Conservation (phyloP, 2,113 vertebrate species). For the Etheostoma cragini region DNA sequence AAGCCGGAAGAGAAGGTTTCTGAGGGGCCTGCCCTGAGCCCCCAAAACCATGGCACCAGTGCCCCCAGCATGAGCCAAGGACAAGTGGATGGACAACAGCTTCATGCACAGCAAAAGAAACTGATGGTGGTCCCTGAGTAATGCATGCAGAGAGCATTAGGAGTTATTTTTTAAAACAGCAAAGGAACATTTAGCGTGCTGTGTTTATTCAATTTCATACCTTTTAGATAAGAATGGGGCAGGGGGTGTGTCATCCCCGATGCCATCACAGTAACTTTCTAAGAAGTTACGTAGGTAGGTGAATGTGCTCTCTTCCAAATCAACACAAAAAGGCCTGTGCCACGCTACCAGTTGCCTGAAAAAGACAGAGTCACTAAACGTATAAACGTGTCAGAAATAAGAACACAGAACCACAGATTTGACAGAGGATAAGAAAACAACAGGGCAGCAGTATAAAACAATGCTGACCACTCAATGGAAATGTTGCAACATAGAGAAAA, state of each 20-base stretch:
- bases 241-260: slow-evolving; percentile 91
- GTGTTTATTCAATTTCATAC: slow-evolving; percentile 72
- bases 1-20: slow-evolving; percentile 95
- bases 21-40: slow-evolving; percentile 93
- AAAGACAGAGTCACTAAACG: slow-evolving; percentile 23
- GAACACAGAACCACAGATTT: not conserved
- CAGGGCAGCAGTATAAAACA: not conserved
- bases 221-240: slow-evolving; percentile 94
- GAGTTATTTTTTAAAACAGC: not conserved
- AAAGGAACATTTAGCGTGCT: not conserved
- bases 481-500: not conserved
- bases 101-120: slow-evolving; percentile 97
- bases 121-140: slow-evolving; percentile 93
- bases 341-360: slow-evolving; percentile 95
- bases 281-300: slow-evolving; percentile 95
- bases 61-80: slow-evolving; percentile 94
- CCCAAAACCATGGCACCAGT: slow-evolving; percentile 97
- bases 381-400: slow-evolving; percentile 3
- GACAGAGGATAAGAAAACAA: not conserved
- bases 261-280: slow-evolving; percentile 96
- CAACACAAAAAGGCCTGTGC: slow-evolving; percentile 97
- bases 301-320: slow-evolving; percentile 98
- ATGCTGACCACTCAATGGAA: not conserved
- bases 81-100: slow-evolving; percentile 96
- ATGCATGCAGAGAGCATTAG: slow-evolving; percentile 21